Evolutionary conservation across 2,888 invertebrate species (phyloP), one percentile per base, ranked within the genome.

Genomic region (Scaptomyza caliginosa): DNA sequence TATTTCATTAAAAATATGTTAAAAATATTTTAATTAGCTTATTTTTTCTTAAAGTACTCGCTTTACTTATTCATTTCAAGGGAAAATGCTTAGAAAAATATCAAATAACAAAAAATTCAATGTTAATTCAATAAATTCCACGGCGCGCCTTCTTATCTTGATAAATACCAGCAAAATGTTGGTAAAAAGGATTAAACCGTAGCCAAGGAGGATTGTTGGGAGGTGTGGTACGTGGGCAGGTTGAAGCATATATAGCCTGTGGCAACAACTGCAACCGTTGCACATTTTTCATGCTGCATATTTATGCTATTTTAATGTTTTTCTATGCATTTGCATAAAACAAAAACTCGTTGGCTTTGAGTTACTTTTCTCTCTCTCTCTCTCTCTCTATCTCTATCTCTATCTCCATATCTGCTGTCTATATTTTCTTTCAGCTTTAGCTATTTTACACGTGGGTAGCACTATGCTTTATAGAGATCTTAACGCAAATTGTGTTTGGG

Each of bases 211-310:
- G 3, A n/a, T 4, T 10, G 28, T 0, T 2, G 8, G 13, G 11
- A 8, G 17, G 11, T 1, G 10, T 3, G 19, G 10, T 42, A 56
- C 36, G 51, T 73, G 59, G 69, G 69, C 58, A 56, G 58, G 45
- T 69, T 69, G 38, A 24, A 48, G 62, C 50, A 28, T n/a, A n/a
- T n/a, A n/a, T 30, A 23, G 69, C 72, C 49, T 65, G 54, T 38
- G 65, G 65, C 71, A 52, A 23, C 45, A 66, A 71, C 57, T 71
- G 75, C 68, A 67, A 75, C 71, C 60, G 72, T 69, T 74, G 74
- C 72, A 72, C 65, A 77, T 74, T 74, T 68, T 72, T 59, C 63
- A 72, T 72, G 72, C 72, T 38, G 59, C 63, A 69, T 63, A 77
- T 77, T 65, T 75, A 71, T 74, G 67, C 64, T 64, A 63, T 65